Percentiles rank a stretch among this genome's conserved stretches.
phyloP scores from a whole-genome alignment of 2,888 invertebrate genomes.

The Cinara cedri region DNA sequence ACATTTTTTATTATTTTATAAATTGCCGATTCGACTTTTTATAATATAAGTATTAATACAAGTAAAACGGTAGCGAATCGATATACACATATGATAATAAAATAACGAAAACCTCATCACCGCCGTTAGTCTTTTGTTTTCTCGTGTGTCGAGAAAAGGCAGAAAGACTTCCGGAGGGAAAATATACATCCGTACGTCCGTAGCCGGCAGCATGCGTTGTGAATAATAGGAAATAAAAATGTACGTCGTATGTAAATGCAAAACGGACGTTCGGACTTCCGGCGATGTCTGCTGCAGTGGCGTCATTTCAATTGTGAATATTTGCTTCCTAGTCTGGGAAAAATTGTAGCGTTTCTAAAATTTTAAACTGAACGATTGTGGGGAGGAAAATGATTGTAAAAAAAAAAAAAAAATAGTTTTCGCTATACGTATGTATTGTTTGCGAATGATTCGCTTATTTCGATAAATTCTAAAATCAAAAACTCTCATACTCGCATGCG shows the following conservation, averaged over 20 bases:
- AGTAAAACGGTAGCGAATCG: background rate
- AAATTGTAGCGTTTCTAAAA: no score
- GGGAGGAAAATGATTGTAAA: no score
- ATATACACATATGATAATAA: no score
- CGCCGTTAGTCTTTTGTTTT: background rate
- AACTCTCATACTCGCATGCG: no score
- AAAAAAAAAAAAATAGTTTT: no score
- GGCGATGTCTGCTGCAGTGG: background rate
- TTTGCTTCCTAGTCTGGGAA: no score
- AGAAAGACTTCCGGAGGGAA: constrained; percentile 1
- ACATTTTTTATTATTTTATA: background rate
- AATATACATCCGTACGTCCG: background rate
- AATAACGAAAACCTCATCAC: no score
- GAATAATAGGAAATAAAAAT: constrained; percentile 29
- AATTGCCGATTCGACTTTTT: background rate
- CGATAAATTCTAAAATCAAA: no score
- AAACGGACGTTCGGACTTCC: constrained; percentile 6
- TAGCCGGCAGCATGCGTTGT: background rate
- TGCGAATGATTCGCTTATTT: no score
- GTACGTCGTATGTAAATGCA: constrained; percentile 1
- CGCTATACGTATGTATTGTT: no score
- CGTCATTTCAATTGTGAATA: no score
- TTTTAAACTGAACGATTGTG: no score
- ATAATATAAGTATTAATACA: background rate
- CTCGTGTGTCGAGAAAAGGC: background rate